Evolutionary conservation across 1,140 invertebrate species (phyloP).

Genomic region (Camponotus pennsylvanicus): DNA sequence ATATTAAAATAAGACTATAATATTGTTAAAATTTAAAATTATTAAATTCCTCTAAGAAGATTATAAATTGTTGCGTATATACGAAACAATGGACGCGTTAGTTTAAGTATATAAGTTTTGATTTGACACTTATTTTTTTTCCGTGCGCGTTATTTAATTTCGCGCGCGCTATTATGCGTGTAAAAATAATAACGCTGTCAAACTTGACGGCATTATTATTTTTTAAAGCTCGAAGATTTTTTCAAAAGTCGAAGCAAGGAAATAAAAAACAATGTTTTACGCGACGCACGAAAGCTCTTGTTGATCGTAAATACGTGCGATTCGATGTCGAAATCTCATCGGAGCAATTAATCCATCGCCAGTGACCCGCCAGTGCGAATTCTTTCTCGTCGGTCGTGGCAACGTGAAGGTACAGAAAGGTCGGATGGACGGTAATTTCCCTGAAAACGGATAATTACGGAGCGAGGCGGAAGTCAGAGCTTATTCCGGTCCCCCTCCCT

Average conservation of each 20-base stretch:
- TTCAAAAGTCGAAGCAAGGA: not conserved
- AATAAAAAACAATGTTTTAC: not conserved
- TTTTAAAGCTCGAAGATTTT: too few relatives aligned
- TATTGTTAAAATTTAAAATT: too few relatives aligned
- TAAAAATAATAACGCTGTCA: not conserved
- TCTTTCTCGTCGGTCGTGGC: slow-evolving; percentile 8
- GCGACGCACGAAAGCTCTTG: not conserved
- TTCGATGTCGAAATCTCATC: slow-evolving; percentile 26
- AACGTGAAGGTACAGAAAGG: not conserved
- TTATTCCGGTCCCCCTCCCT: not conserved
- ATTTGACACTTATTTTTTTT: too few relatives aligned
- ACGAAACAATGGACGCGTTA: too few relatives aligned
- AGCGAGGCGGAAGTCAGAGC: slow-evolving; percentile 38
- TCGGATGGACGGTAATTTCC: slow-evolving; percentile 37
- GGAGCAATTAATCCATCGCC: slow-evolving; percentile 16
- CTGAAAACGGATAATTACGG: slow-evolving; percentile 49
- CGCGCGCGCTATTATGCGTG: slow-evolving; percentile 3
- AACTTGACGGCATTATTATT: slow-evolving; percentile 34
- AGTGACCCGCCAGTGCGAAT: not conserved
- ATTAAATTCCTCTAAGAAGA: too few relatives aligned
- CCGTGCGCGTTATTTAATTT: not conserved
- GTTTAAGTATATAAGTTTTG: too few relatives aligned
- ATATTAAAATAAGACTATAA: too few relatives aligned
- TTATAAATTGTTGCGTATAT: too few relatives aligned
- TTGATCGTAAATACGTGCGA: slow-evolving; percentile 19